Conservation (phyloP, 2,113 vertebrate genomes). For the Triplophysa siluroides region DNA sequence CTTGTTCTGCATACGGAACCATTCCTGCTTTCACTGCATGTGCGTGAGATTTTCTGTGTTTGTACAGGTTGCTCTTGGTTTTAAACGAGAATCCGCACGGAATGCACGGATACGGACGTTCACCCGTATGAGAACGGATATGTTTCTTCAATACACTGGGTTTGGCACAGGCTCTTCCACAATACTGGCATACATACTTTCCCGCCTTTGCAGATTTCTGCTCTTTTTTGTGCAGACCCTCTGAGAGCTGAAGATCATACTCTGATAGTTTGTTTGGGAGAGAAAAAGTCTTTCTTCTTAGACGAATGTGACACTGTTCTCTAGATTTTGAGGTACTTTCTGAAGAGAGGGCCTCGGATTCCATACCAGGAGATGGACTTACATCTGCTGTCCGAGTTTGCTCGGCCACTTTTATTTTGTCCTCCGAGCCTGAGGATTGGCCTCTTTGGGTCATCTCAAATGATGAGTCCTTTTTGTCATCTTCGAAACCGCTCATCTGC, state of each 20-base stretch:
- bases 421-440: slow-evolving; percentile 35
- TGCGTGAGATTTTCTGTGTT: slow-evolving; percentile 98
- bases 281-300: slow-evolving; percentile 84
- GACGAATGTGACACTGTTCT: slow-evolving; percentile 75
- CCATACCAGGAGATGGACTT: slow-evolving; percentile 36
- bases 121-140: slow-evolving; percentile 96
- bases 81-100: slow-evolving; percentile 99
- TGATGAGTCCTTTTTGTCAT: slow-evolving; percentile 29
- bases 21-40: slow-evolving; percentile 96
- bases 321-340: slow-evolving; percentile 76
- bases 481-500: slow-evolving; percentile 54
- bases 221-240: slow-evolving; percentile 86
- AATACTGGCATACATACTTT: slow-evolving; percentile 97
- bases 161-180: slow-evolving; percentile 98
- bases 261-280: slow-evolving; percentile 84
- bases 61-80: slow-evolving; percentile 99
- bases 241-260: slow-evolving; percentile 76
- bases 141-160: slow-evolving; percentile 98
- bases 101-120: slow-evolving; percentile 93
- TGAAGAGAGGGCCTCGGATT: slow-evolving; percentile 50
- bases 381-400: slow-evolving; percentile 25
- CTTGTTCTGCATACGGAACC: slow-evolving; percentile 87
- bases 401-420: slow-evolving; percentile 43
- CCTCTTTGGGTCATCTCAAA: slow-evolving; percentile 41
- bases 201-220: slow-evolving; percentile 94